Evolutionary conservation across 1,140 invertebrate species (phyloP), one percentile per base, ranked within the genome.

Genomic region (Drosophila serrata): DNA sequence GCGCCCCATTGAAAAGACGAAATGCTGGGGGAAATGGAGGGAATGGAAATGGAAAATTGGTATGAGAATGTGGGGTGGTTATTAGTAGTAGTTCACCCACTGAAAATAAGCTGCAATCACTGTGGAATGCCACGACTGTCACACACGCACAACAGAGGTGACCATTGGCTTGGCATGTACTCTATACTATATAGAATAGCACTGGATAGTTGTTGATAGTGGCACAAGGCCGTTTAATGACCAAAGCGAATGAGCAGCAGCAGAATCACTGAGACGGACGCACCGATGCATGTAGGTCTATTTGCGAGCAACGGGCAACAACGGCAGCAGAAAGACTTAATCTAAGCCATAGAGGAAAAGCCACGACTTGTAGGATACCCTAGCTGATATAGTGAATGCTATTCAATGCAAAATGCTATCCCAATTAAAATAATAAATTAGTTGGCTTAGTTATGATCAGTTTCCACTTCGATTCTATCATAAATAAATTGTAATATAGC

Each of bases 201-300:
- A 60, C 37, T 33, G 22, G 43, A 33, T 22, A 45, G 58, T 63
- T 63, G 58, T 63, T 63, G 49, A 79, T 70, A 67, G 60, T 87
- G 68, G 84, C 74, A 88, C 84, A 88, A 88, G 84, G 84, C 84
- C 84, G 85, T 90, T 84, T 77, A 82, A 80, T 80, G 82, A 76
- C 82, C 79, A 81, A 81, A 85, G 67, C 67, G 55, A 56, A 49
- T 56, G 48, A 67, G 64, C 64, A 46, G 48, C 33, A 48, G 22
- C 64, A 40, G 62, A 29, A 43, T 49, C 35, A 55, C 31, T 46
- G 62, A 46, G 63, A 70, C 63, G 43, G 19, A 37, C 31, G 49
- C 73, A 85, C 37, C 81, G 59, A 84, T 75, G 76, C 81, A 84
- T 84, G 81, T 76, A 84, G 76, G 76, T 80, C 74, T 69, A 48